Evolutionary conservation across 2,797 vertebrate species (phyloP), one percentile per base, ranked within the genome.

Genomic region (Spatula clypeata): DNA sequence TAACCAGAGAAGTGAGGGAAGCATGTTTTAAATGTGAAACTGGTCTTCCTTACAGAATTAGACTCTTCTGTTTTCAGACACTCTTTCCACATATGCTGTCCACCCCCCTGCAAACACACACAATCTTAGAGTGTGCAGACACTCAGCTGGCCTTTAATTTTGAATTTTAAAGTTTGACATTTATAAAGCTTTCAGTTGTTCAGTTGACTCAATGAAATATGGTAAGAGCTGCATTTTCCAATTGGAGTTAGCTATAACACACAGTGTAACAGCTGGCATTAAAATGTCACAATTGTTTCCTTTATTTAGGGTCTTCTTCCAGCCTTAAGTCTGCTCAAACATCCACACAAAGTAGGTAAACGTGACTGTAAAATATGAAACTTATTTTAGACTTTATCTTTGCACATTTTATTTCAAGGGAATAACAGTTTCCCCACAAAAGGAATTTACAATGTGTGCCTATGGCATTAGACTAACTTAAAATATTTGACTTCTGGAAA

Each of bases 231-330:
- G 27, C 51, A 62, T 90, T 97, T 96, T 97, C 53, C 93, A 65
- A 13, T 15, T 67, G 31, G 21, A 75, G 38, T 54, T 90, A 61
- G 51, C 13, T 88, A 17, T 93, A 93, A 54, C 8, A n/a, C 45
- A 26, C 31, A 72, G 11, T 64, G 42, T 93, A 95, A 89, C 88
- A 94, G 12, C 24, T 86, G 87, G 19, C 62, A 96, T 95, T 97
- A 94, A 90, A 77, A 86, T 87, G 83, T 92, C 93, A 96, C 44
- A 14, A 9, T 57, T 88, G 11, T 55, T 94, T 92, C 81, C 58
- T 79, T 96, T 95, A 95, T 93, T 94, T 89, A 92, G 26, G 69
- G 12, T 74, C 58, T 55, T 90, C 38, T 94, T 94, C 42, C 57
- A 94, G 76, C 34, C 34, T 91, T 91, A 83, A 85, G 57, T 79